Evolutionary conservation across 2,113 vertebrate species (phyloP).

Genomic region (Brienomyrus brachyistius): DNA sequence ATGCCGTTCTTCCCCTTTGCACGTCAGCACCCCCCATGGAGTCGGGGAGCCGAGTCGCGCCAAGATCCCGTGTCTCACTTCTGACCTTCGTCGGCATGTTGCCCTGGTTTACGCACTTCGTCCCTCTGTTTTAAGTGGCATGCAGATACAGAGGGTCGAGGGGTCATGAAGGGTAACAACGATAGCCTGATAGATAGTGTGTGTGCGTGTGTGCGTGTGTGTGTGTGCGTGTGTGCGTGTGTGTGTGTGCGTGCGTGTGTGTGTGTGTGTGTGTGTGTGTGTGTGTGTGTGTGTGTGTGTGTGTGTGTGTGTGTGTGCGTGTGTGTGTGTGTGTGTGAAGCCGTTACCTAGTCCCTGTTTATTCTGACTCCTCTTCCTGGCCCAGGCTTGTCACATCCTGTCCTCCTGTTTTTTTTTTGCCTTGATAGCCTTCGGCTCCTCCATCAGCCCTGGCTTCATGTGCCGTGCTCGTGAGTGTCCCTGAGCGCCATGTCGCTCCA

Average conservation of each 20-base stretch:
- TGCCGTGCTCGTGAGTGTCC: neutral
- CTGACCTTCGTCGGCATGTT: neutral
- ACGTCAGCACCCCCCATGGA: neutral
- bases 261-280: too few species aligned
- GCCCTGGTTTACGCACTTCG: neutral
- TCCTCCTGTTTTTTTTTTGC: conserved; percentile 10
- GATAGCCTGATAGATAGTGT: neutral
- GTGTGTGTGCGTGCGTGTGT: too few species aligned
- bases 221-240: neutral
- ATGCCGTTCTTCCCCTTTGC: neutral
- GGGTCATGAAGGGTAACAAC: neutral
- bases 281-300: neutral
- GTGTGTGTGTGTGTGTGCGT: neutral
- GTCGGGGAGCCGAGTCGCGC: neutral
- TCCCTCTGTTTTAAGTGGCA: neutral
- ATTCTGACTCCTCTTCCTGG: conserved; percentile 54
- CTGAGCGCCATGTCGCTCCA: neutral
- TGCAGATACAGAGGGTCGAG: neutral
- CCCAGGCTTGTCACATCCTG: conserved; percentile 52
- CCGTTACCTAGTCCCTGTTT: conserved; percentile 38
- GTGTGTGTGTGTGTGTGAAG: neutral
- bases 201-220: neutral
- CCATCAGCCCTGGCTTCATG: neutral
- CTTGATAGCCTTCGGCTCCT: neutral
- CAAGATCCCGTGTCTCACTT: neutral